phyloP scores from a whole-genome alignment of 2,888 invertebrate genomes.

The Lasioglossum vierecki region DNA sequence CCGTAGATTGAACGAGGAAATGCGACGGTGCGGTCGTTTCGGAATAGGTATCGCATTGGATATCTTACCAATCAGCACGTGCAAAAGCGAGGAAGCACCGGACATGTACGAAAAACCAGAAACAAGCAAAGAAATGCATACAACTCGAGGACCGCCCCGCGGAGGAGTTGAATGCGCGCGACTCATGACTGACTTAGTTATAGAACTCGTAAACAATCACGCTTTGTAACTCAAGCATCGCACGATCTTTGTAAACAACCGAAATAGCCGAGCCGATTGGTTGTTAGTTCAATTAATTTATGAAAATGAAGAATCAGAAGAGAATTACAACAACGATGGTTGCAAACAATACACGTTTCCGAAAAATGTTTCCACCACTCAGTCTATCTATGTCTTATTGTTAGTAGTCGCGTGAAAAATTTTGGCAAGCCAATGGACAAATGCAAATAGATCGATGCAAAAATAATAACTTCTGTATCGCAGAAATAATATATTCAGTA shows the following conservation, averaged over 20 bases:
- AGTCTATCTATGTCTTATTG: background rate
- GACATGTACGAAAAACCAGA: constrained; percentile 86
- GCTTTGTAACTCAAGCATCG: constrained; percentile 83
- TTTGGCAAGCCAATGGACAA: constrained; percentile 16
- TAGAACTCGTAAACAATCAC: constrained; percentile 88
- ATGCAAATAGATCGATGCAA: background rate
- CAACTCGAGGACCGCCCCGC: constrained; percentile 85
- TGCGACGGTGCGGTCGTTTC: constrained; percentile 87
- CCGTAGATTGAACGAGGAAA: constrained; percentile 87
- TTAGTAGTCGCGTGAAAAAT: background rate
- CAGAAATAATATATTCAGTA: constrained; percentile 37
- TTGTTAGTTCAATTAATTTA: background rate
- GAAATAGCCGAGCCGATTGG: background rate
- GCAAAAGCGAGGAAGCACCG: constrained; percentile 89
- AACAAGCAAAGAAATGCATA: constrained; percentile 79
- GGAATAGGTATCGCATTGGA: constrained; percentile 89
- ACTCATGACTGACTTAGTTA: constrained; percentile 89
- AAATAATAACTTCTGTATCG: constrained; percentile 28
- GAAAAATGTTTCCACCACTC: background rate
- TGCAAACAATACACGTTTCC: background rate
- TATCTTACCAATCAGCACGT: constrained; percentile 90
- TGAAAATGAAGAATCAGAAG: background rate
- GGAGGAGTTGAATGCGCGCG: constrained; percentile 86
- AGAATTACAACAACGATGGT: constrained; percentile 6
- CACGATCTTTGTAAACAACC: background rate